Conservation (phyloP, 1,140 invertebrate genomes). For the Temnothorax curvispinosus region DNA sequence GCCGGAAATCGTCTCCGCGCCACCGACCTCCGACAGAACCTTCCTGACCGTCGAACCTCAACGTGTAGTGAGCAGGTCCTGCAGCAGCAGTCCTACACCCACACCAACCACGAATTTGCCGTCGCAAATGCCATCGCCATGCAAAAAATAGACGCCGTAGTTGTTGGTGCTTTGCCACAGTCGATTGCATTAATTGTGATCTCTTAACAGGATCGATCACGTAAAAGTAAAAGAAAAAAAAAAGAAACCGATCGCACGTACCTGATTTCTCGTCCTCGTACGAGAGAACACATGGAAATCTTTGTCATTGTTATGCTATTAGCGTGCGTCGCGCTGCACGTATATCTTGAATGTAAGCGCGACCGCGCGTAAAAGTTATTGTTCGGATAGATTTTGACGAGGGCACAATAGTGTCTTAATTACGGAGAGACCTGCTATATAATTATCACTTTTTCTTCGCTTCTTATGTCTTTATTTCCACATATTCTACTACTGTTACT, state of each 20-base stretch:
- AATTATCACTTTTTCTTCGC: not conserved
- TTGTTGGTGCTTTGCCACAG: not conserved
- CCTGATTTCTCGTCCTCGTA: slow-evolving; percentile 40
- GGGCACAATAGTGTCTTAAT: not conserved
- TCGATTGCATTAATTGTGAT: not conserved
- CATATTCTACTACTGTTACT: no score
- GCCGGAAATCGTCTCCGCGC: slow-evolving; percentile 74
- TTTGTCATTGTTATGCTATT: slow-evolving; percentile 48
- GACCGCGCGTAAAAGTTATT: not conserved
- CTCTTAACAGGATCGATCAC: not conserved
- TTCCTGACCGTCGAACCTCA: slow-evolving; percentile 80
- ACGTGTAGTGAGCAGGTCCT: slow-evolving; percentile 83
- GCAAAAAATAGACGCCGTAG: slow-evolving; percentile 64
- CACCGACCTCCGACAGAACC: slow-evolving; percentile 71
- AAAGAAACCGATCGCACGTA: slow-evolving; percentile 40
- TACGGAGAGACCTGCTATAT: not conserved
- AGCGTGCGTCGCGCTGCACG: not conserved
- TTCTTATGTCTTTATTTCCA: no score
- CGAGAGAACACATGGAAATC: slow-evolving; percentile 18
- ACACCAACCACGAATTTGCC: slow-evolving; percentile 59
- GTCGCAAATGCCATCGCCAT: slow-evolving; percentile 34
- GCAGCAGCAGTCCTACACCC: slow-evolving; percentile 86
- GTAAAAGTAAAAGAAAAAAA: not conserved
- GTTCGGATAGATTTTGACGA: slow-evolving; percentile 24
- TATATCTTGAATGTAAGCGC: slow-evolving; percentile 39